phyloP scores from a whole-genome alignment of 2,888 invertebrate genomes.

The Dasysyrphus tricinctus region DNA sequence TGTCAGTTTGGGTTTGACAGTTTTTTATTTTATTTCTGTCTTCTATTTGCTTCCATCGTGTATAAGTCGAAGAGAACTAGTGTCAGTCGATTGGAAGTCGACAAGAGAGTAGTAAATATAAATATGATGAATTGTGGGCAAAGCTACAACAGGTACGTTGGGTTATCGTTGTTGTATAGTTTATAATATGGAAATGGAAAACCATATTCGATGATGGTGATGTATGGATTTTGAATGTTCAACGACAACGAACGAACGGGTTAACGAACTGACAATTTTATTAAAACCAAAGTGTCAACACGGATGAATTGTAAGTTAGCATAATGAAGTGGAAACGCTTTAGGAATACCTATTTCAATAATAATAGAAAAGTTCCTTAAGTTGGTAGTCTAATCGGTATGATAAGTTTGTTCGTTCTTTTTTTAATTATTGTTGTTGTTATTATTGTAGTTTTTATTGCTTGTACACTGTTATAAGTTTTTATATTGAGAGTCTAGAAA shows the following conservation, averaged over 20 bases:
- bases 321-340: constrained; percentile 24
- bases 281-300: constrained; percentile 26
- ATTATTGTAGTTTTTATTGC: not conserved
- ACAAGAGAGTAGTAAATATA: constrained; percentile 21
- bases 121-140: constrained; percentile 45
- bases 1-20: constrained; percentile 52
- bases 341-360: constrained; percentile 23
- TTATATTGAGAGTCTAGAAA: constrained; percentile 24
- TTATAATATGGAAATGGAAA: constrained; percentile 35
- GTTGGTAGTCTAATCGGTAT: constrained; percentile 1
- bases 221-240: constrained; percentile 27
- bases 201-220: constrained; percentile 30
- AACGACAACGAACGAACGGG: not conserved
- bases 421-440: no score
- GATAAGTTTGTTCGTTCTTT: not conserved
- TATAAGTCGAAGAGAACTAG: constrained; percentile 46
- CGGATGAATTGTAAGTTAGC: constrained; percentile 13
- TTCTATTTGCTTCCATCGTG: not conserved
- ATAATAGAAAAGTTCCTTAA: constrained; percentile 1
- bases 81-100: constrained; percentile 49
- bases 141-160: constrained; percentile 14
- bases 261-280: constrained; percentile 32
- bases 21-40: constrained; percentile 3
- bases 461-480: not conserved
- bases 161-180: not conserved